A percentile compares a stretch with the other conserved stretches of the same genome.
phyloP scores from a whole-genome alignment of 2,113 vertebrate species.

The Tragelaphus scriptus region DNA sequence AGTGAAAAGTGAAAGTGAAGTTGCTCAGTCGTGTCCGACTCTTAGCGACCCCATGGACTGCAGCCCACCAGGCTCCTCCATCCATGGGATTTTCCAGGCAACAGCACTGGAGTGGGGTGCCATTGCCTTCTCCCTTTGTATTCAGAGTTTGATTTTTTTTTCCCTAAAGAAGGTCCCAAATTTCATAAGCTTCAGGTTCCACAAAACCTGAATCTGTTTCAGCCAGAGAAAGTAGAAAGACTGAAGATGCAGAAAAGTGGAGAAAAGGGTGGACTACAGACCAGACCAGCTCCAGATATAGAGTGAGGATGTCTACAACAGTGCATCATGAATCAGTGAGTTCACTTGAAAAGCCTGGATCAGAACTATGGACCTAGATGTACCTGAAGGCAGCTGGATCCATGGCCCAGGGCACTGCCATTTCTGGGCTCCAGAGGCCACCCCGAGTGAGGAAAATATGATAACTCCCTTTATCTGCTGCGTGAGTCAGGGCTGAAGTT shows the following conservation, averaged over 20 bases:
- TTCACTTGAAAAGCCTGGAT: not conserved
- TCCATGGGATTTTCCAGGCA: too few species aligned
- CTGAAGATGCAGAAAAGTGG: not conserved
- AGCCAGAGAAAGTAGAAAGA: not conserved
- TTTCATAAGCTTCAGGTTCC: not conserved
- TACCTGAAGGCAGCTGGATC: not conserved
- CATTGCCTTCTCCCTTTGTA: not conserved
- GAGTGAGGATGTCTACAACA: not conserved
- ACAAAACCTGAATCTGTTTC: not conserved
- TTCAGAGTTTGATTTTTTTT: not conserved
- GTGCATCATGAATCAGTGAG: not conserved
- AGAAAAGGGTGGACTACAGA: not conserved
- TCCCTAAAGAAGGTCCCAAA: not conserved
- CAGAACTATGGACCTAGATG: not conserved
- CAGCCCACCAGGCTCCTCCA: too few species aligned
- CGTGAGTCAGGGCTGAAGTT: not conserved
- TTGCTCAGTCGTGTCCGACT: too few species aligned
- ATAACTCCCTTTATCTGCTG: not conserved
- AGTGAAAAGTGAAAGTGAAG: too few species aligned
- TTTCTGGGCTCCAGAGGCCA: not conserved
- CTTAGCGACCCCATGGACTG: too few species aligned
- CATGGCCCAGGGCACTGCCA: not conserved
- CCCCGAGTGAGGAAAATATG: not conserved
- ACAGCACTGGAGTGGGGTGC: too few species aligned
- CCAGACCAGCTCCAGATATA: not conserved